These are phyloP conservation scores for Pedicia rivosa DNA, from an alignment of 2,888 invertebrate species.

Conservation along the genomic window DNA sequence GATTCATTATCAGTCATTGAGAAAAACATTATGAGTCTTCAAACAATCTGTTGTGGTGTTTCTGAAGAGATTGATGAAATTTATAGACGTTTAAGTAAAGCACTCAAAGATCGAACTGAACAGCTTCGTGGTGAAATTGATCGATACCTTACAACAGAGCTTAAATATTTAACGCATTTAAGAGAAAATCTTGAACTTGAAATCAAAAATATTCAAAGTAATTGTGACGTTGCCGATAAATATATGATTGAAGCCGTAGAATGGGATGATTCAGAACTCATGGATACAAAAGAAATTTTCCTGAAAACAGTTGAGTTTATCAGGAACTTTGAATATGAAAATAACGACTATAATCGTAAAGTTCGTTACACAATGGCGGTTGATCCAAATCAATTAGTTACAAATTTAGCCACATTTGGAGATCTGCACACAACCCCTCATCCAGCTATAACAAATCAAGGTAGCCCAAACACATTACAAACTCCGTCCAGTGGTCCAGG, in stretches of 20 bases:
- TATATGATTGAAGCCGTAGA: conserved; percentile 80
- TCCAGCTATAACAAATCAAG: conserved; percentile 33
- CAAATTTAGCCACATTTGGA: conserved; percentile 78
- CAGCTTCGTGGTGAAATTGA: conserved; percentile 80
- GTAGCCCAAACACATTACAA: conserved; percentile 34
- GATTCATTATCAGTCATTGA: conserved; percentile 72
- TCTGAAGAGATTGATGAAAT: conserved; percentile 91
- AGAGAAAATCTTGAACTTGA: conserved; percentile 92
- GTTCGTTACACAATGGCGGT: conserved; percentile 77
- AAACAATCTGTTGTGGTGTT: conserved; percentile 78
- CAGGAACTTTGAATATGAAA: conserved; percentile 87
- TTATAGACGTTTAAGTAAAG: conserved; percentile 70
- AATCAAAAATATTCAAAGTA: conserved; percentile 87
- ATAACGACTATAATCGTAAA: conserved; percentile 71
- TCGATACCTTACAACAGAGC: conserved; percentile 76
- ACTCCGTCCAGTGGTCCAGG: conserved; percentile 52
- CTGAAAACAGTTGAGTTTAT: conserved; percentile 91
- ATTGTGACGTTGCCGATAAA: conserved; percentile 92
- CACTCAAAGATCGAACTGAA: conserved; percentile 79
- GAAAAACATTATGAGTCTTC: conserved; percentile 74
- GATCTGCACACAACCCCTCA: conserved; percentile 67
- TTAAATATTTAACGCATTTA: conserved; percentile 66
- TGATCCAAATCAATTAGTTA: conserved; percentile 80
- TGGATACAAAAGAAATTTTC: conserved; percentile 93
- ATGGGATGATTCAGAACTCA: conserved; percentile 84